Conservation (phyloP, 2,888 invertebrate genomes). For the Cheilosia vernalis region DNA sequence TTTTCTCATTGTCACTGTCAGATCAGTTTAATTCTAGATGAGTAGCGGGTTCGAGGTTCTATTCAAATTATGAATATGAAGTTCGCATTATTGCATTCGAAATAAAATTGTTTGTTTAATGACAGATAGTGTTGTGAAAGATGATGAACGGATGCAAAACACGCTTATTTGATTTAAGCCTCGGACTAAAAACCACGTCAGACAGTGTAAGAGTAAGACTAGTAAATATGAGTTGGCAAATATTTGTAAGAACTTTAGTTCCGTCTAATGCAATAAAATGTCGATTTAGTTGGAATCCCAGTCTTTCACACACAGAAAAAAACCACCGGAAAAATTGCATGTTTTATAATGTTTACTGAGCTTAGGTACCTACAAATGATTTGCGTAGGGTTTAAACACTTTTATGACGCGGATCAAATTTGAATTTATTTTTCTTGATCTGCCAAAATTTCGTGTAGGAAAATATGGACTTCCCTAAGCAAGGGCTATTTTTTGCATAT, state of each 20-base stretch:
- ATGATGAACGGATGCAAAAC: neutral
- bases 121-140: neutral
- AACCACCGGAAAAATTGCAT: too few relatives aligned
- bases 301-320: too few relatives aligned
- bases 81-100: neutral
- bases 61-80: neutral
- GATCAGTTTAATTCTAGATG: conserved; percentile 3
- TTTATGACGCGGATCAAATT: too few relatives aligned
- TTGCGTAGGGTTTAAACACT: too few relatives aligned
- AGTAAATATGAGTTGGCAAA: neutral
- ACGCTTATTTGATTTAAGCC: neutral
- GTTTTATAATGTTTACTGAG: too few relatives aligned
- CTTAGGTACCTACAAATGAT: too few relatives aligned
- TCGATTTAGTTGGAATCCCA: neutral
- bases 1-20: too few relatives aligned
- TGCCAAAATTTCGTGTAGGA: too few relatives aligned
- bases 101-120: neutral
- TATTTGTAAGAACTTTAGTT: neutral
- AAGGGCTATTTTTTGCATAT: too few relatives aligned
- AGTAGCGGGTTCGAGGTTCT: neutral
- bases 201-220: neutral
- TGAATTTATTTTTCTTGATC: too few relatives aligned
- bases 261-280: too few relatives aligned
- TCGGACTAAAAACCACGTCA: neutral
- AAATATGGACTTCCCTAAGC: too few relatives aligned